Evolutionary conservation across 2,797 vertebrate species (phyloP).

Genomic region (Eulemur coronatus): DNA sequence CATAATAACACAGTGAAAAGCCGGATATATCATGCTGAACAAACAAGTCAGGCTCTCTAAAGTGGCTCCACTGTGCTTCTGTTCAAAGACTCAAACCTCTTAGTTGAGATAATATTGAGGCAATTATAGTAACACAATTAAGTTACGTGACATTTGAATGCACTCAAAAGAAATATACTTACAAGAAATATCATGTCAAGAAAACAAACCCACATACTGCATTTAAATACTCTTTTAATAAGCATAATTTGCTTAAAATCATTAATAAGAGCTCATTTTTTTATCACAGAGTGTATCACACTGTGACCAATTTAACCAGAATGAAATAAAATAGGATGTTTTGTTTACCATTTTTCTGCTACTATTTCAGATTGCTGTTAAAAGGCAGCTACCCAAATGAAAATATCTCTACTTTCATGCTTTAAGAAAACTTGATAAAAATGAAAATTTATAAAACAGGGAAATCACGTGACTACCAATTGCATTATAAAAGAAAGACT

Average conservation of each 20-base stretch:
- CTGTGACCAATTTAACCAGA: neutral
- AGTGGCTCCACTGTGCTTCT: neutral
- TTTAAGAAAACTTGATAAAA: conserved; percentile 7
- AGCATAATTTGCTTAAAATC: conserved; percentile 46
- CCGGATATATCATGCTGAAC: neutral
- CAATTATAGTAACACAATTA: neutral
- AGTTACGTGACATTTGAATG: neutral
- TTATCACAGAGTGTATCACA: neutral
- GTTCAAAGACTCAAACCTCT: neutral
- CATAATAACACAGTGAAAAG: neutral
- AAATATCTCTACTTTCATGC: neutral
- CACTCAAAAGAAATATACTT: neutral
- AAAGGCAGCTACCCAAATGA: neutral
- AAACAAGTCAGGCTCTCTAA: neutral
- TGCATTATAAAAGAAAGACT: neutral
- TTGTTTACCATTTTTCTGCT: neutral
- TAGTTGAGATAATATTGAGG: conserved; percentile 51
- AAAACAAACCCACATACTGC: neutral
- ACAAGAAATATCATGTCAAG: conserved; percentile 11
- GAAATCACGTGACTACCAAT: neutral
- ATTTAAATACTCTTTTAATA: conserved; percentile 14
- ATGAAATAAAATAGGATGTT: neutral
- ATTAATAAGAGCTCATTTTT: neutral
- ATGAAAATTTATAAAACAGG: neutral
- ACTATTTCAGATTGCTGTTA: neutral